A percentile compares a stretch with the other conserved stretches of the same genome.
Conservation (phyloP, 2,113 vertebrate species). For the Columba janthina region DNA sequence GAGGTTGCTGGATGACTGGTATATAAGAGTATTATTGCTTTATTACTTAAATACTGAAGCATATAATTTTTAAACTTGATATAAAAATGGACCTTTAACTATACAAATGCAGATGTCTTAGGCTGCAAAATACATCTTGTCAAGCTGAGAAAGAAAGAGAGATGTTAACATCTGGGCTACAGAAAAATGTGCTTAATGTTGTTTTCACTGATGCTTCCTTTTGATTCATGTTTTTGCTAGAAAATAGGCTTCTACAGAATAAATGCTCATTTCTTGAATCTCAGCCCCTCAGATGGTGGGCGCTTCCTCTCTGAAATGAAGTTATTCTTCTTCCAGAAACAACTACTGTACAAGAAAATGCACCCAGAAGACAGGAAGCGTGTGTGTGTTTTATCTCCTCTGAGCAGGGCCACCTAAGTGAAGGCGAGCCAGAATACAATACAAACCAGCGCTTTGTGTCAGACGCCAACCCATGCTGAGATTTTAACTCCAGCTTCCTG, state of each 20-base stretch:
- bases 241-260: neutral
- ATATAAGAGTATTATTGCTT: neutral
- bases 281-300: conserved; percentile 54
- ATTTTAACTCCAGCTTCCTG: conserved; percentile 63
- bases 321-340: conserved; percentile 63
- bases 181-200: neutral
- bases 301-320: conserved; percentile 55
- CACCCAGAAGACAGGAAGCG: conserved; percentile 56
- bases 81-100: neutral
- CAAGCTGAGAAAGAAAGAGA: neutral
- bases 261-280: conserved; percentile 8
- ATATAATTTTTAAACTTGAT: neutral
- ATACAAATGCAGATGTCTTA: neutral
- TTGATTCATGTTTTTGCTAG: conserved; percentile 24
- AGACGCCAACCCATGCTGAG: conserved; percentile 52
- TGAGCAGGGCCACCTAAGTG: conserved; percentile 61
- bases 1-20: neutral
- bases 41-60: neutral
- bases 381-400: conserved; percentile 62
- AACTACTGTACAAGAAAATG: conserved; percentile 51
- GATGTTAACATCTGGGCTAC: neutral
- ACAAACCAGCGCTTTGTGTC: conserved; percentile 42
- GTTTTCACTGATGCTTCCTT: neutral
- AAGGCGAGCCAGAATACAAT: conserved; percentile 46
- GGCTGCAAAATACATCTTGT: conserved; percentile 14